Evolutionary conservation across 1,140 invertebrate genomes (phyloP), one percentile per base, ranked within the genome.

Genomic region (Archivesica marissinica): DNA sequence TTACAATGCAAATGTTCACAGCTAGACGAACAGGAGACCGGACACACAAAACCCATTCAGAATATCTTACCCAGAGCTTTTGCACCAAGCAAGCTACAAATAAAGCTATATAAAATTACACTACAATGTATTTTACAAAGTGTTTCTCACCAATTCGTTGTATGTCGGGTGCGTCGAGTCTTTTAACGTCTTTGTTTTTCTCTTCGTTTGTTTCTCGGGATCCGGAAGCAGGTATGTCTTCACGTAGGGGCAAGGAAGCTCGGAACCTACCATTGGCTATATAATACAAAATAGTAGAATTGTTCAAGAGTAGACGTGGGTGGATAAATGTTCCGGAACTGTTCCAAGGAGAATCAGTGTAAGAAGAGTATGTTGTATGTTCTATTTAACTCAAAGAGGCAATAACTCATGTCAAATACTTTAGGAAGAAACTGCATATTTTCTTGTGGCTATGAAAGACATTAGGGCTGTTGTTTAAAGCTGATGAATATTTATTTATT

Each of bases 111-210:
- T 13, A 68, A 38, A 15, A 56, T 20, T 9, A 33, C 17, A 20
- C 30, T 30, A 15, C 20, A 3, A 38, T 72, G 28, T 13, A n/a
- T 23, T 72, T 4, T 39, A 72, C 3, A 72, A 9, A n/a, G 2
- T 1, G 17, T 6, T 33, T 61, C 28, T 61, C 44, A 98, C 97
- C 97, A 98, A 98, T 96, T 99, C 98, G 97, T 99, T 99, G 94
- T 98, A 99, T 33, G 97, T 98, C 9, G 98, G 98, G 95, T 99
- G 97, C 92, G 97, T 97, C 92, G 97, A 98, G 89, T 97, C 96
- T 88, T 97, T 97, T 0, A 99, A 96, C 28, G 99, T 97, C 94
- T 98, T 98, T 0, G 98, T 99, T 94, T 99, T 99, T 17, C 97
- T 95, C 94, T 99, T 99, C 35, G 98, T 99, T 82, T 95, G 96